Percentiles rank a stretch among this genome's conserved stretches.
These are phyloP conservation scores for Pteruthius melanotis DNA, from an alignment of 2,113 vertebrate species.

Conservation along the genomic window DNA sequence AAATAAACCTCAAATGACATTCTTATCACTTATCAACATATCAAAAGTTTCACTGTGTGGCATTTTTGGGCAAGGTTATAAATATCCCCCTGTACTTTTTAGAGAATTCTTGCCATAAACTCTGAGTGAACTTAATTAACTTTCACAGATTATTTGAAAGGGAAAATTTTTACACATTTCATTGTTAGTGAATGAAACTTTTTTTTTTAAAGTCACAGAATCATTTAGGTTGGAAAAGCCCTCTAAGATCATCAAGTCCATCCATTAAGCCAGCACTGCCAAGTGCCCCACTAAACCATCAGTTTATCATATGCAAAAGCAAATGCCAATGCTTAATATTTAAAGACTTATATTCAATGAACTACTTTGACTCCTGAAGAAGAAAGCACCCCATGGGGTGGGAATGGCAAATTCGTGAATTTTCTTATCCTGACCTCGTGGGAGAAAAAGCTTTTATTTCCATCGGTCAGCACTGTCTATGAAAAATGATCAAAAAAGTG, in stretches of 20 bases:
- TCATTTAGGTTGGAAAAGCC: neutral
- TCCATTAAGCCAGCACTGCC: neutral
- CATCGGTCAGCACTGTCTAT: conserved; percentile 54
- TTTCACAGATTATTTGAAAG: conserved; percentile 69
- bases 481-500: conserved; percentile 71
- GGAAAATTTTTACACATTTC: conserved; percentile 61
- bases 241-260: neutral
- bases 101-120: conserved; percentile 66
- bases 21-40: conserved; percentile 77
- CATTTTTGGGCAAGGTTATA: conserved; percentile 56
- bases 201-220: neutral
- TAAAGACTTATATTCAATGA: conserved; percentile 67
- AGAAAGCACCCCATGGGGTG: neutral
- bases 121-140: conserved; percentile 76
- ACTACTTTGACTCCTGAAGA: conserved; percentile 53
- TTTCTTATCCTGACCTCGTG: conserved; percentile 22
- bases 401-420: conserved; percentile 22
- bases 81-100: conserved; percentile 62
- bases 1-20: conserved; percentile 77
- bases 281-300: neutral
- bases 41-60: conserved; percentile 70
- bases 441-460: conserved; percentile 44
- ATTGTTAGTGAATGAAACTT: conserved; percentile 51
- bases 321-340: conserved; percentile 59
- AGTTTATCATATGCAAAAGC: conserved; percentile 60